Conservation (phyloP, 30 jellyfish, hydroid and myxozoan genomes). For the Turritopsis dohrnii region DNA sequence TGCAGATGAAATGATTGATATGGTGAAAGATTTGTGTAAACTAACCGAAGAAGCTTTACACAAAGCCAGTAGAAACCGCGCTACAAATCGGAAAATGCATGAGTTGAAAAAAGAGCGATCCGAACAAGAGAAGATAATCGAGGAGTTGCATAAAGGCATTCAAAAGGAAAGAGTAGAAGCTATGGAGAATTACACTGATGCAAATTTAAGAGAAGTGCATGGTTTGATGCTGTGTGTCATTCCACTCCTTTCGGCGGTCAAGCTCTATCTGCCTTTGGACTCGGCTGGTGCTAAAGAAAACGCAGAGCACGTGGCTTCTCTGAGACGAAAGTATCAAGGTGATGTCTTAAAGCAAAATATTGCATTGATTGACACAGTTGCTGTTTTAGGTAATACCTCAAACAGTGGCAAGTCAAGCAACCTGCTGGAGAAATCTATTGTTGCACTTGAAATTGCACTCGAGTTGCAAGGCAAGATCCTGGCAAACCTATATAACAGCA, state of each 20-base stretch:
- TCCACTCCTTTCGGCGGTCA: neutral
- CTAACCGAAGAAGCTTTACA: neutral
- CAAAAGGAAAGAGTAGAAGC: neutral
- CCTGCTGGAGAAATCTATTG: neutral
- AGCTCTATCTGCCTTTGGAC: neutral
- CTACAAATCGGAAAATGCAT: neutral
- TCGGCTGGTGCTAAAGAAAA: neutral
- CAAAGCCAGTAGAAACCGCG: neutral
- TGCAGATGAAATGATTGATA: neutral
- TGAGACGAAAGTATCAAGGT: neutral
- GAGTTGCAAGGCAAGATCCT: neutral
- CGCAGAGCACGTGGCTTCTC: neutral
- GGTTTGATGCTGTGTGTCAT: neutral
- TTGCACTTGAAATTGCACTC: neutral
- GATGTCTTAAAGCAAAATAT: neutral
- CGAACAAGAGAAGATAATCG: neutral
- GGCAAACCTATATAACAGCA: neutral
- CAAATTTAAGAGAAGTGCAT: neutral
- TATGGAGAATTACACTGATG: neutral
- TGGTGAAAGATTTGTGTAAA: neutral
- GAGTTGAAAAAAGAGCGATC: neutral
- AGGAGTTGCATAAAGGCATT: neutral
- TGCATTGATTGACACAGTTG: neutral
- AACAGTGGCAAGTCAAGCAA: neutral
- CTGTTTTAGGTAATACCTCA: neutral